Conservation (phyloP, 2,888 invertebrate species). For the Caenorhabditis wallacei region DNA sequence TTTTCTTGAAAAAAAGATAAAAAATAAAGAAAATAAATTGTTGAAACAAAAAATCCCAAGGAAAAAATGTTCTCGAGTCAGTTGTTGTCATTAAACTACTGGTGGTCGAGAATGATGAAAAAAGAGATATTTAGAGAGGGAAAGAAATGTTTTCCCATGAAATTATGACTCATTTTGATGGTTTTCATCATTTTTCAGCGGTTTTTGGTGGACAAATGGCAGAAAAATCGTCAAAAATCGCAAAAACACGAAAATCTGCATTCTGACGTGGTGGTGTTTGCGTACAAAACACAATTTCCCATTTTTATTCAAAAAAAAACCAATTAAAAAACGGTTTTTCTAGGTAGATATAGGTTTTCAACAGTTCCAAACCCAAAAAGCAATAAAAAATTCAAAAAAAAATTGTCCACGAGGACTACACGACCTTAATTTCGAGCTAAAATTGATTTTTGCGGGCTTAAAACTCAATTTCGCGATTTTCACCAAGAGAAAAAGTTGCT, state of each 20-base stretch:
- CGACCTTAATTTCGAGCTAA: no score
- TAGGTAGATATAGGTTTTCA: no score
- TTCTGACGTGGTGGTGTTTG: conserved; percentile 4
- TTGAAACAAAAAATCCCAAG: no score
- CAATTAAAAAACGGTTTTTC: no score
- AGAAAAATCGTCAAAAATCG: not conserved
- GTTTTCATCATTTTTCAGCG: not conserved
- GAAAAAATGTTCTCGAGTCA: not conserved
- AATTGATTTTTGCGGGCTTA: no score
- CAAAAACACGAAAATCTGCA: conserved; percentile 1
- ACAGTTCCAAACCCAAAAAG: not conserved
- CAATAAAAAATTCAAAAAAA: not conserved
- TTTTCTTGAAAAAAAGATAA: not conserved
- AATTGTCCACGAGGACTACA: not conserved
- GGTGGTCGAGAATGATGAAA: not conserved
- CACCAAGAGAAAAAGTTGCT: no score
- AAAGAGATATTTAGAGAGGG: not conserved
- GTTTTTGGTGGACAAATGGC: no score
- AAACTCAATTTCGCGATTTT: no score
- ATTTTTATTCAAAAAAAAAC: no score
- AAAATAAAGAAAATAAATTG: not conserved
- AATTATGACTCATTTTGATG: conserved; percentile 2
- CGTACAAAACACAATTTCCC: not conserved
- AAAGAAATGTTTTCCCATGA: not conserved
- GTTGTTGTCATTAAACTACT: conserved; percentile 1